A percentile compares a stretch with the other conserved stretches of the same genome.
phyloP scores from a whole-genome alignment of 1,140 invertebrate species.

The Sycophila sp. region DNA sequence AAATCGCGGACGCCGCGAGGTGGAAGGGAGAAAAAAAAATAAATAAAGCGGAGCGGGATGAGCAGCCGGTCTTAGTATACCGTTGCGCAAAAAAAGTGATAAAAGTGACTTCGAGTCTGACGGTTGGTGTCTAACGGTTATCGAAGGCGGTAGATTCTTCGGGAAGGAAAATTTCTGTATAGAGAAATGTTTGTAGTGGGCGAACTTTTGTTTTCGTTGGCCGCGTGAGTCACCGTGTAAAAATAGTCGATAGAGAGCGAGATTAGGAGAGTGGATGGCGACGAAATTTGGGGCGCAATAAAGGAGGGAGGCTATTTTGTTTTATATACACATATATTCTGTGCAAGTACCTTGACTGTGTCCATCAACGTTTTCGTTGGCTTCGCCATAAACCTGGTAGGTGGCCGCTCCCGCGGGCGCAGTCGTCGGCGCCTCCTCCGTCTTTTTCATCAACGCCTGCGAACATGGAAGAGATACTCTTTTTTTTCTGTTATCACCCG shows the following conservation, averaged over 20 bases:
- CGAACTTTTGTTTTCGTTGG: not conserved
- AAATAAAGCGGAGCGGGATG: not conserved
- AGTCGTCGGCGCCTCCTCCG: conserved; percentile 48
- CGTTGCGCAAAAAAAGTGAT: conserved; percentile 23
- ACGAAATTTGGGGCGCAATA: too few species aligned
- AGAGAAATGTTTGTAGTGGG: not conserved
- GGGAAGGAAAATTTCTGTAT: not conserved
- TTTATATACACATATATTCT: too few species aligned
- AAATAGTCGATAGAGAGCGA: not conserved
- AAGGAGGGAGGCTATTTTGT: not conserved
- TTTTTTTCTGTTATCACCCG: not conserved
- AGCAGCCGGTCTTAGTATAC: too few species aligned
- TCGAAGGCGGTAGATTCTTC: not conserved
- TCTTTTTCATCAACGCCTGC: conserved; percentile 60
- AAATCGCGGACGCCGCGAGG: conserved; percentile 1
- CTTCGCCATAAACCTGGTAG: conserved; percentile 48
- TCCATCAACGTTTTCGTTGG: conserved; percentile 56
- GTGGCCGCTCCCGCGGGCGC: conserved; percentile 20
- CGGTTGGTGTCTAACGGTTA: not conserved
- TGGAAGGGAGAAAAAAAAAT: not conserved
- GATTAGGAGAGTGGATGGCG: not conserved
- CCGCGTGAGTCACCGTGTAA: not conserved
- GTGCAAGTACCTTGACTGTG: conserved; percentile 65
- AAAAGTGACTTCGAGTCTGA: not conserved
- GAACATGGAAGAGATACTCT: conserved; percentile 18